Conservation (phyloP, 2,888 invertebrate genomes). For the Apamea anceps region DNA sequence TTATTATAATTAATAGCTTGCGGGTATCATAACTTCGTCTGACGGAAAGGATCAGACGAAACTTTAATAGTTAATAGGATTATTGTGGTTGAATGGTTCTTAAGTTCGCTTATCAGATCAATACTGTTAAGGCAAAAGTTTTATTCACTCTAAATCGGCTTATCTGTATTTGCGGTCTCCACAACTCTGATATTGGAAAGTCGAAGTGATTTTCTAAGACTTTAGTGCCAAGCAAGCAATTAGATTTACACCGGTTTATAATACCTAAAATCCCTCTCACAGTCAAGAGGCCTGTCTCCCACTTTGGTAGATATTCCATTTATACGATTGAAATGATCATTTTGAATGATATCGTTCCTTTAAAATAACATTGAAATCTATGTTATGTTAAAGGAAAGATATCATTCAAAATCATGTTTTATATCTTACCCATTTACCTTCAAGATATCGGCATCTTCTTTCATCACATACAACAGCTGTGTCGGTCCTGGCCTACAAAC, state of each 20-base stretch:
- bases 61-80: neutral
- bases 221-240: too few species aligned
- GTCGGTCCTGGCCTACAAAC: neutral
- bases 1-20: neutral
- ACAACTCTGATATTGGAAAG: neutral
- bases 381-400: too few species aligned
- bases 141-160: neutral
- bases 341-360: neutral
- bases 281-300: too few species aligned
- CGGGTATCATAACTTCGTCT: neutral
- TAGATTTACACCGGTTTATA: too few species aligned
- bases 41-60: neutral
- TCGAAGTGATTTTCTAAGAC: neutral
- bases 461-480: neutral
- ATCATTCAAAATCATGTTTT: slow-evolving; percentile 13
- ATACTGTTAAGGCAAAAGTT: neutral
- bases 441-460: neutral
- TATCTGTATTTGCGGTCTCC: neutral
- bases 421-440: neutral
- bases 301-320: neutral
- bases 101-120: neutral
- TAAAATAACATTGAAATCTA: too few species aligned
- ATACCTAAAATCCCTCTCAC: too few species aligned
- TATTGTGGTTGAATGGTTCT: neutral
- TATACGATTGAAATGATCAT: neutral